Evolutionary conservation across 2,797 vertebrate species (phyloP).

Genomic region (Enteromius radiatus): DNA sequence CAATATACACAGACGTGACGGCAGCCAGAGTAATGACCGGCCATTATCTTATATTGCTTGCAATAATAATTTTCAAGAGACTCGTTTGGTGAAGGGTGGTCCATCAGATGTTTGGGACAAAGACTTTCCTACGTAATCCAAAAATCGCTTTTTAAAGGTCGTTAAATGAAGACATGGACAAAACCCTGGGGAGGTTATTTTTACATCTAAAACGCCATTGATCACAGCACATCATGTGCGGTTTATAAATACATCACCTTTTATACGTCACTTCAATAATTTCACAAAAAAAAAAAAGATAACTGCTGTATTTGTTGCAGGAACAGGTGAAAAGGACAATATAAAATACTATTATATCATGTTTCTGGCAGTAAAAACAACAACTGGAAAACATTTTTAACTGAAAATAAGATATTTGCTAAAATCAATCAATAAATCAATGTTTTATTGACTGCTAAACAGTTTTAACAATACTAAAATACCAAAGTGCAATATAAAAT

Average conservation of each 20-base stretch:
- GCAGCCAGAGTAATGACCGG: conserved; percentile 65
- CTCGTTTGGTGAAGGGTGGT: conserved; percentile 62
- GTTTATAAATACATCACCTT: conserved; percentile 19
- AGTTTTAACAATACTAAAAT: neutral
- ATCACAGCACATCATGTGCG: conserved; percentile 8
- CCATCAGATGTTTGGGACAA: conserved; percentile 60
- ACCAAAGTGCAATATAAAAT: neutral
- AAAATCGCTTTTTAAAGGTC: conserved; percentile 66
- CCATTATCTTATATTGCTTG: conserved; percentile 68
- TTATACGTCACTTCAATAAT: neutral
- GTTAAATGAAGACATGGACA: conserved; percentile 56
- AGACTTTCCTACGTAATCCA: conserved; percentile 61
- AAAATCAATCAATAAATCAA: neutral
- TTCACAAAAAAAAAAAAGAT: neutral
- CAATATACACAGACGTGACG: conserved; percentile 62
- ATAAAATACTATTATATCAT: neutral
- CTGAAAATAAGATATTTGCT: neutral
- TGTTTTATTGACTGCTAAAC: neutral
- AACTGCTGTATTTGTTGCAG: neutral
- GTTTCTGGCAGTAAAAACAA: neutral
- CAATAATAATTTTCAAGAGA: conserved; percentile 66
- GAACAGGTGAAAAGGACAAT: neutral
- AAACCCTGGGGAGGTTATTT: conserved; percentile 20
- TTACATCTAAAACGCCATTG: neutral
- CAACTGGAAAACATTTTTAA: neutral